These are phyloP conservation scores for Archilochus colubris DNA, from an alignment of 2,113 vertebrate genomes.

Conservation along the genomic window DNA sequence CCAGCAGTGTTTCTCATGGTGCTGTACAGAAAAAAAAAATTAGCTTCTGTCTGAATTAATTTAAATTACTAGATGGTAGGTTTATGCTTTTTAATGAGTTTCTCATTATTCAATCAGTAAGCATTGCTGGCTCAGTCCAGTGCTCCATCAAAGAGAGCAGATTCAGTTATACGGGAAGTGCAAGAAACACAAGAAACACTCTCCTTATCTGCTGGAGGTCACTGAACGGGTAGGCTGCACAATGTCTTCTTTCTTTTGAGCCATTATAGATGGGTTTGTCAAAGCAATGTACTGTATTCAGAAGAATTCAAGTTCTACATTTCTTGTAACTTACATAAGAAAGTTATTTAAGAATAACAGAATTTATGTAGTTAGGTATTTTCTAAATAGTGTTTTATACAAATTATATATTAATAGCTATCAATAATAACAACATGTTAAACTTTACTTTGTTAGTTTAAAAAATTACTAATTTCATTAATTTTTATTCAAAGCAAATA, in stretches of 20 bases:
- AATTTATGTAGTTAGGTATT: not conserved
- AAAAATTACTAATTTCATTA: not conserved
- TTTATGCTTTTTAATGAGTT: not conserved
- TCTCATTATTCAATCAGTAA: not conserved
- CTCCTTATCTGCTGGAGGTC: not conserved
- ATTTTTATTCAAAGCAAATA: not conserved
- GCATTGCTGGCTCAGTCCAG: not conserved
- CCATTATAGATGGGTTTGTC: not conserved
- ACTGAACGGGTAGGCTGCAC: not conserved
- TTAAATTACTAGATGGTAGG: not conserved
- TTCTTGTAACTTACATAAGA: not conserved
- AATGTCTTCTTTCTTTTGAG: slow-evolving; percentile 23
- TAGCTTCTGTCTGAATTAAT: not conserved
- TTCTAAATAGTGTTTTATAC: too few relatives aligned
- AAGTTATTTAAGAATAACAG: not conserved
- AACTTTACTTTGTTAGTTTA: not conserved
- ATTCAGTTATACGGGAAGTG: not conserved
- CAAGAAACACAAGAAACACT: not conserved
- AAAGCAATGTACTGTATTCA: not conserved
- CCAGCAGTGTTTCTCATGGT: not conserved
- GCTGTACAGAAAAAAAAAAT: not conserved
- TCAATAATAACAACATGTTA: not conserved
- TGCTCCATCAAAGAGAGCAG: not conserved
- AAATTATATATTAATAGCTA: not conserved
- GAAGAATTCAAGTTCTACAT: not conserved